These are phyloP conservation scores for Chionis minor DNA, from an alignment of 2,113 vertebrate species.

Conservation along the genomic window DNA sequence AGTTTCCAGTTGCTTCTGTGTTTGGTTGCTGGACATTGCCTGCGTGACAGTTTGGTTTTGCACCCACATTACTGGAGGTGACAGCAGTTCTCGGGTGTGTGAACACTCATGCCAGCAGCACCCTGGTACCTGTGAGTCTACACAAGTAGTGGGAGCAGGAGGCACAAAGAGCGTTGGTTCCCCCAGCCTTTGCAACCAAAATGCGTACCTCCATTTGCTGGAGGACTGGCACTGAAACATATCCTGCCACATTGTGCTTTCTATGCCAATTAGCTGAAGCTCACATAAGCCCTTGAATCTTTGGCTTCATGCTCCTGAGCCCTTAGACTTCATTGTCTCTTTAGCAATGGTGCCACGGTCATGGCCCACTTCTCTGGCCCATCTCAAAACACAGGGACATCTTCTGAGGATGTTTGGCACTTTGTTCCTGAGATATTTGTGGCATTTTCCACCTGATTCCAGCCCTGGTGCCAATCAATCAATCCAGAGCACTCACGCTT, in stretches of 20 bases:
- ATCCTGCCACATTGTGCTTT: not conserved
- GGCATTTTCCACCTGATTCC: not conserved
- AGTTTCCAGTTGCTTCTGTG: not conserved
- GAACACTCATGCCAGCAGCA: not conserved
- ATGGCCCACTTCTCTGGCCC: not conserved
- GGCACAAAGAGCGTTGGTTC: not conserved
- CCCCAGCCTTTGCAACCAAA: not conserved
- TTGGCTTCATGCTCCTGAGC: not conserved
- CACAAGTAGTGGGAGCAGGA: not conserved
- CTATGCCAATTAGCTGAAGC: not conserved
- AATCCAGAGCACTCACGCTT: not conserved
- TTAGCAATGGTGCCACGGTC: not conserved
- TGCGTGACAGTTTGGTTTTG: not conserved
- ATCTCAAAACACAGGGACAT: not conserved
- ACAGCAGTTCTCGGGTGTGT: not conserved
- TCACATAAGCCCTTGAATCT: not conserved
- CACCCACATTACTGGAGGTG: not conserved
- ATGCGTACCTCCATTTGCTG: not conserved
- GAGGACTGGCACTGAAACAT: not conserved
- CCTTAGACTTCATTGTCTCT: not conserved
- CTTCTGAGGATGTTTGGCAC: not conserved
- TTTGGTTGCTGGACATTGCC: not conserved
- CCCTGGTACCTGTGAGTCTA: not conserved
- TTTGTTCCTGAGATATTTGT: not conserved
- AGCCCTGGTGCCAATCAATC: not conserved